Conservation (phyloP, 2,888 invertebrate genomes). For the Phortica magna region DNA sequence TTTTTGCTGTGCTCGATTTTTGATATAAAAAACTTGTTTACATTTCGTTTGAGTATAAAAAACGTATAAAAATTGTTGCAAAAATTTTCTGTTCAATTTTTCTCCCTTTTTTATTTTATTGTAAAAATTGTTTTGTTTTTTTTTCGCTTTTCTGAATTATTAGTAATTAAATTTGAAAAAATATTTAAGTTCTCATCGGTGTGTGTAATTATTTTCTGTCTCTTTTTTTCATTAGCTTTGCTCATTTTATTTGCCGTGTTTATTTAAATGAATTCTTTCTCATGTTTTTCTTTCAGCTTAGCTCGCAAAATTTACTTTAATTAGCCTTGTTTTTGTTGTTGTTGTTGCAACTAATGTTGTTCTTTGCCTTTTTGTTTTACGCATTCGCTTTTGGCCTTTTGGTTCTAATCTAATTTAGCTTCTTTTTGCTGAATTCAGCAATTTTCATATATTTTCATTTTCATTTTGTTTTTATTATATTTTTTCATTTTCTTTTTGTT, state of each 20-base stretch:
- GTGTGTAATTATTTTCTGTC: conserved; percentile 38
- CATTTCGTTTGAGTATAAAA: neutral
- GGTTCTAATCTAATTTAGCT: conserved; percentile 24
- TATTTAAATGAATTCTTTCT: neutral
- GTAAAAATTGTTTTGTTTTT: conserved; percentile 22
- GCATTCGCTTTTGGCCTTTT: conserved; percentile 7
- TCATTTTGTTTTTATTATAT: neutral
- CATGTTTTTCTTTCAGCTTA: neutral
- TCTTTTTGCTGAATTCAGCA: neutral
- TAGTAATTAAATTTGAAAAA: neutral
- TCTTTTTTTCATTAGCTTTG: neutral
- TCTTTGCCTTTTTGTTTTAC: conserved; percentile 1
- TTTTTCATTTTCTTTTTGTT: neutral
- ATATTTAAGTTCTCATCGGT: conserved; percentile 27
- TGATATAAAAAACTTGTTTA: conserved; percentile 8
- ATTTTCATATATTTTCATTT: neutral
- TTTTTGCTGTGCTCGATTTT: conserved; percentile 19
- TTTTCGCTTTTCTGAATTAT: conserved; percentile 1
- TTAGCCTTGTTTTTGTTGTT: conserved; percentile 13
- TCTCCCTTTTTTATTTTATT: neutral
- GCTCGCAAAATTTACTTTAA: conserved; percentile 13
- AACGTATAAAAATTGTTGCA: conserved; percentile 30
- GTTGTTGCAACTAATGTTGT: neutral
- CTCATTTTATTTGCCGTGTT: neutral
- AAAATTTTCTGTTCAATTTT: neutral